Percentiles rank a stretch among this genome's conserved stretches.
phyloP scores from a whole-genome alignment of 2,888 invertebrate species.

The Athrips mouffetella region DNA sequence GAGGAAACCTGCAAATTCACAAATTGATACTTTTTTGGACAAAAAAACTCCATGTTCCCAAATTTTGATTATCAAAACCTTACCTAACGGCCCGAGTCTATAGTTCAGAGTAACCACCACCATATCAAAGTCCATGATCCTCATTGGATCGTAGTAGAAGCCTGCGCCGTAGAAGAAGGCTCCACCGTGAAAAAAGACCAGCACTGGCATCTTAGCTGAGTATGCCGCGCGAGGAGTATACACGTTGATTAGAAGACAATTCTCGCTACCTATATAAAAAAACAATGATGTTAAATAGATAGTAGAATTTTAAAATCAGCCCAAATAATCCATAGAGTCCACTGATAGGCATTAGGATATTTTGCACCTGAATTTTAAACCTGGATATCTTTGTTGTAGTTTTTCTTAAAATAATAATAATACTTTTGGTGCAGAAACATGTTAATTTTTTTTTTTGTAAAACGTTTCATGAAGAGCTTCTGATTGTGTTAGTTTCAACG shows the following conservation, averaged over 20 bases:
- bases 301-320: background rate
- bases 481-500: no score
- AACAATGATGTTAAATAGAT: background rate
- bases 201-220: slow-evolving; percentile 61
- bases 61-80: slow-evolving; percentile 5
- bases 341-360: no score
- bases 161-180: slow-evolving; percentile 79
- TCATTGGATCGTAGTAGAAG: slow-evolving; percentile 65
- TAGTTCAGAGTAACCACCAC: slow-evolving; percentile 81
- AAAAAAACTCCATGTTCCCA: background rate
- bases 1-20: slow-evolving; percentile 75
- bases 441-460: no score
- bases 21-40: background rate
- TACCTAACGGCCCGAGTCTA: slow-evolving; percentile 80
- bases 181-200: slow-evolving; percentile 79
- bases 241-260: slow-evolving; percentile 79
- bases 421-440: no score
- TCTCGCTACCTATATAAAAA: slow-evolving; percentile 47
- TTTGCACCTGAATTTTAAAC: no score
- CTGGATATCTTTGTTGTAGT: no score
- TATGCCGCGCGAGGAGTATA: slow-evolving; percentile 62
- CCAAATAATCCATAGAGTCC: background rate
- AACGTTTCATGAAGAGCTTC: no score
- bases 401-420: no score
- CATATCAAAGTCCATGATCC: slow-evolving; percentile 76